Conservation (phyloP, 1,140 invertebrate species). For the Tetragonula clypearis region DNA sequence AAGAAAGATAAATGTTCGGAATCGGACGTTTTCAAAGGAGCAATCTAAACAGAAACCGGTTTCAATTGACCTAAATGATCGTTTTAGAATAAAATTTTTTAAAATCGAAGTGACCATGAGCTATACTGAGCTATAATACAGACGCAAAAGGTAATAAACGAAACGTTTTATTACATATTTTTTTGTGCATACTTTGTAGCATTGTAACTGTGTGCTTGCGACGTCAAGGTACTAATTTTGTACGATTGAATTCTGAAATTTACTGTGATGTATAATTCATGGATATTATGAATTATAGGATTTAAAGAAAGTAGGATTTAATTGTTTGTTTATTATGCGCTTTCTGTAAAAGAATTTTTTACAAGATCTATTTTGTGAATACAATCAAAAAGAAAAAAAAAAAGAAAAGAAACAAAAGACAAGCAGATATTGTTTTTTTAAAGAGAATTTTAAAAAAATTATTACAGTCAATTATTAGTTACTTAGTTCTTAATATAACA, state of each 20-base stretch:
- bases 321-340: neutral
- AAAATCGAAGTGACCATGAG: neutral
- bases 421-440: neutral
- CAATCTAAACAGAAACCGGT: conserved; percentile 1
- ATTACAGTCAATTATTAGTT: too few species aligned
- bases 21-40: neutral
- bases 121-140: neutral
- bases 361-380: neutral
- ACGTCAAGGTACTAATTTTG: neutral
- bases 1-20: neutral
- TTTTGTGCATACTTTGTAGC: neutral
- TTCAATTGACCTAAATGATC: neutral
- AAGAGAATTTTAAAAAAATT: too few species aligned
- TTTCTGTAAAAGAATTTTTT: neutral
- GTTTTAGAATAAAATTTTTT: neutral
- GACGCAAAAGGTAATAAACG: neutral
- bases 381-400: neutral
- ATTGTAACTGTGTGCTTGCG: neutral
- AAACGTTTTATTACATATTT: neutral
- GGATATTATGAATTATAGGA: neutral
- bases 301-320: neutral
- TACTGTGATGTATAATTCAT: neutral
- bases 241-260: neutral
- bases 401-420: neutral
- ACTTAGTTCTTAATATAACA: too few species aligned